A percentile compares a stretch with the other conserved stretches of the same genome.
These are phyloP conservation scores for Leptopilina boulardi DNA, from an alignment of 1,140 invertebrate species.

Conservation along the genomic window DNA sequence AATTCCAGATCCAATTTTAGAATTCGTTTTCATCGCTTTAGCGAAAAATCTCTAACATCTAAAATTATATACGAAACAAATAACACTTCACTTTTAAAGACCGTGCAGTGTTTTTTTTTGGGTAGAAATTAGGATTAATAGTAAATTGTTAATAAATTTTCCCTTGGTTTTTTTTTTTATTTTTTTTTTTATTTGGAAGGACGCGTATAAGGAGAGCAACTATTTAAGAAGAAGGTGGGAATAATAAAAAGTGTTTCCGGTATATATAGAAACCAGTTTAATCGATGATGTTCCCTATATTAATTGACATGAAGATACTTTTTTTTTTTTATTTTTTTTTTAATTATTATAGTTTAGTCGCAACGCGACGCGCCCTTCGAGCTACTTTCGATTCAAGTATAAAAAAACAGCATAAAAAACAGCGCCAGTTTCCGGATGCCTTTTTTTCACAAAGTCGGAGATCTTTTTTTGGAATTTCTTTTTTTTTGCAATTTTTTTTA, in stretches of 20 bases:
- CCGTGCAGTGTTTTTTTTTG: neutral
- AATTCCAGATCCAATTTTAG: neutral
- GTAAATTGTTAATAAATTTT: too few relatives aligned
- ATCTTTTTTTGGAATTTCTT: neutral
- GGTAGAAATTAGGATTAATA: neutral
- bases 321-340: too few relatives aligned
- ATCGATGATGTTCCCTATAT: conserved; percentile 79
- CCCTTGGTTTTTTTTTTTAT: neutral
- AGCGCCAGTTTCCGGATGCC: conserved; percentile 12
- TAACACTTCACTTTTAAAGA: neutral
- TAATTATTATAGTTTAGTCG: conserved; percentile 53
- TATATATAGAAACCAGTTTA: conserved; percentile 39
- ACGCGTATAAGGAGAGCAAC: conserved; percentile 37
- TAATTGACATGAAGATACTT: conserved; percentile 83
- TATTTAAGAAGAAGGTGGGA: conserved; percentile 37
- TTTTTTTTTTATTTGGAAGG: conserved; percentile 3
- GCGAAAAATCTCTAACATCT: neutral
- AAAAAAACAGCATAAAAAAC: conserved; percentile 33
- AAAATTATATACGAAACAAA: neutral
- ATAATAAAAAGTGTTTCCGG: conserved; percentile 47
- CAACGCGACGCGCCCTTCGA: conserved; percentile 46
- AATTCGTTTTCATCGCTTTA: neutral
- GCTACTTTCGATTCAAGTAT: conserved; percentile 30
- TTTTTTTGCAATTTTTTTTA: neutral
- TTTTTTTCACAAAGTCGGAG: neutral